Evolutionary conservation across 2,113 vertebrate genomes (phyloP), one percentile per base, ranked within the genome.

Genomic region (Heptranchias perlo): DNA sequence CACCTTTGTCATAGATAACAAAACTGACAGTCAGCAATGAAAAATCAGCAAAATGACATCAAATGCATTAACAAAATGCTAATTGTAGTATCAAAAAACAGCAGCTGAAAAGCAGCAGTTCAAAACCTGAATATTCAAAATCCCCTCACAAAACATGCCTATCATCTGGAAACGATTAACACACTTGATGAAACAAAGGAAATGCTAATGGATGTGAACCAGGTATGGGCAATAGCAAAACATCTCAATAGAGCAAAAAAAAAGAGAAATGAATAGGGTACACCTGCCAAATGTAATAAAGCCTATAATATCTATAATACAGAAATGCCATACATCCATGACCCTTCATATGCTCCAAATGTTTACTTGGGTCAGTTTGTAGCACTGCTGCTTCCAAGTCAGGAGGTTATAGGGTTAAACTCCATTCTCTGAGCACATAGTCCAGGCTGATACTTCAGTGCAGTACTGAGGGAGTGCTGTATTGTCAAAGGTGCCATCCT

Each of bases 101-200:
- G 2, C 8, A 54, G 87, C 35, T 91, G 52, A 94, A 94, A 93
- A 64, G n/a, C n/a, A n/a, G n/a, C 8, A 54, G 87, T 58, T 91
- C 87, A 94, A 94, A 93, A 64, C 44, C 58, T 39, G n/a, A 94
- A 61, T 92, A n/a, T n/a, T 62, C 58, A 62, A n/a, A 25, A 61
- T 92, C n/a, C 58, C 35, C 13, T 62, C 91, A 93, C 54, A 93
- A 93, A 61, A 62, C 52, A n/a, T n/a, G 31, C 31, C 54, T 3
- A 21, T 58, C 28, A 21, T 35, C 3, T n/a, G 31, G 58, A 62
- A 93, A 93, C 61, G 31, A 87, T 49, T 87, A 87, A 87, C 7
- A 35, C 47, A 25, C 44, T 87, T 49, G 21, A 93, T 58, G n/a
- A 93, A 62, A 62, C 14, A 93, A 93, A 64, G 31, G 49, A 61